These are phyloP conservation scores for Metopolophium dirhodum DNA, from an alignment of 1,140 invertebrate genomes.

Conservation along the genomic window DNA sequence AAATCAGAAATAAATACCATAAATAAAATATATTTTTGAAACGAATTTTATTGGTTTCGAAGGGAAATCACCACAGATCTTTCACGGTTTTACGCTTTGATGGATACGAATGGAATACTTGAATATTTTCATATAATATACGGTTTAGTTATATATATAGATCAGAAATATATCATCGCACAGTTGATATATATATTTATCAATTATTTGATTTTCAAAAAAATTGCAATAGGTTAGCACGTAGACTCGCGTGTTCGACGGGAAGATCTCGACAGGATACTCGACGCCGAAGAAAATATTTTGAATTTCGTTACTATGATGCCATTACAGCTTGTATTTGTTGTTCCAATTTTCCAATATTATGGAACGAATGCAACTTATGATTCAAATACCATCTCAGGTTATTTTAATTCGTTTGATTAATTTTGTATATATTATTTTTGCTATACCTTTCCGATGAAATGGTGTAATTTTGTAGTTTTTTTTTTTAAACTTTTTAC, in stretches of 20 bases:
- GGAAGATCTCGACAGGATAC: neutral
- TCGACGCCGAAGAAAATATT: neutral
- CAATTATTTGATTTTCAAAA: too few relatives aligned
- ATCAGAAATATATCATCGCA: neutral
- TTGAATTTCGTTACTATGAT: neutral
- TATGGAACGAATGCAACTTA: neutral
- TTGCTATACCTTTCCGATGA: neutral
- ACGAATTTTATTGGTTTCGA: neutral
- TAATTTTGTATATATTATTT: too few relatives aligned
- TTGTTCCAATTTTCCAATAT: neutral
- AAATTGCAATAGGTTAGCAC: too few relatives aligned
- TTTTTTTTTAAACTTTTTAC: too few relatives aligned
- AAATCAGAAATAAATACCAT: too few relatives aligned
- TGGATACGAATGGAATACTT: neutral
- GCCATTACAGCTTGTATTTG: neutral
- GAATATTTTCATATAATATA: neutral
- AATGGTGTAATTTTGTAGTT: neutral
- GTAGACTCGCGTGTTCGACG: neutral
- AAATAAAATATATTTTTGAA: neutral
- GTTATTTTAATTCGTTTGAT: too few relatives aligned
- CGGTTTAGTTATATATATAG: neutral
- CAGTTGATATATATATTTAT: too few relatives aligned
- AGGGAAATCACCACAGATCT: neutral
- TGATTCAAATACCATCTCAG: neutral
- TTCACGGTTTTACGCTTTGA: neutral